These are phyloP conservation scores for Halichoerus grypus DNA, from an alignment of 2,113 vertebrate genomes.

Conservation along the genomic window DNA sequence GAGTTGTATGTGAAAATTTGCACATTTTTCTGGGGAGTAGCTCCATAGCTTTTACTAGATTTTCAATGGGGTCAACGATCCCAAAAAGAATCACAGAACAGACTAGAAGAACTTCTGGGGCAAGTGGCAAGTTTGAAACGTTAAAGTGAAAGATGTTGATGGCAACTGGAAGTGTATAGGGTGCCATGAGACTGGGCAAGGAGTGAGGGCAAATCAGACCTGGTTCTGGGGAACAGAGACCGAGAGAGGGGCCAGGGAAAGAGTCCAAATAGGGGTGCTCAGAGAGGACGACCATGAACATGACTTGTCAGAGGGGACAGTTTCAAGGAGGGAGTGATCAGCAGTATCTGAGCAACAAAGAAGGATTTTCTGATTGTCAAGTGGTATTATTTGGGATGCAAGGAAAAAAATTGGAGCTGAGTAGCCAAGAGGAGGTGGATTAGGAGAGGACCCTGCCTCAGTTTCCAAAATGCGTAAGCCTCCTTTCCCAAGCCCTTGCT, in stretches of 20 bases:
- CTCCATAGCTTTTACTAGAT: neutral
- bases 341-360: neutral
- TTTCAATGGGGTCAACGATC: neutral
- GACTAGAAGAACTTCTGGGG: conserved; percentile 28
- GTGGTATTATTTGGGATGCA: neutral
- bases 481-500: neutral
- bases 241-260: neutral
- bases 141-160: neutral
- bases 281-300: neutral
- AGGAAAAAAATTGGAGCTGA: neutral
- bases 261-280: neutral
- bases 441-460: neutral
- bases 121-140: neutral
- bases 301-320: neutral
- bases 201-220: neutral
- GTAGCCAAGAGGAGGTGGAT: neutral
- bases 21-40: neutral
- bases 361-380: neutral
- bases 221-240: neutral
- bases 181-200: neutral
- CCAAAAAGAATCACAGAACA: neutral
- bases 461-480: neutral
- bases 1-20: neutral
- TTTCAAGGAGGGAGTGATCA: neutral
- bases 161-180: neutral